Evolutionary conservation across 2,113 vertebrate species (phyloP).

Genomic region (Rhabdomys dilectus): DNA sequence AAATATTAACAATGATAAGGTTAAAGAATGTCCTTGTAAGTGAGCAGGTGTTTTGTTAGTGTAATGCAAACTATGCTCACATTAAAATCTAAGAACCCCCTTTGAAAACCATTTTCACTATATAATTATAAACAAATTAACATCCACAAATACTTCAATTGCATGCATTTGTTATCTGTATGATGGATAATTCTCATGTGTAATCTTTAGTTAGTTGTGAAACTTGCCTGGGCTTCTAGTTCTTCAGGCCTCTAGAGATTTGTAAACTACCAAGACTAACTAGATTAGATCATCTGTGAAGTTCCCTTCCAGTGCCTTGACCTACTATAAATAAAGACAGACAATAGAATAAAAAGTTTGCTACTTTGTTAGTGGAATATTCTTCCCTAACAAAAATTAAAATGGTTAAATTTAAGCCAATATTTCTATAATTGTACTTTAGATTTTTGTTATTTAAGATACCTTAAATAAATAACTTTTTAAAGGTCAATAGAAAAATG

Average conservation of each 20-base stretch:
- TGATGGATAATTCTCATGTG: neutral
- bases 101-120: neutral
- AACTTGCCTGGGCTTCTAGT: neutral
- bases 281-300: neutral
- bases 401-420: neutral
- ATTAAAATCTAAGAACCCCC: constrained; percentile 4
- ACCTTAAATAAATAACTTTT: neutral
- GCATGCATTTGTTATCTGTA: neutral
- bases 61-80: neutral
- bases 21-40: neutral
- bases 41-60: neutral
- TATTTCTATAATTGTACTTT: neutral
- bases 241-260: neutral
- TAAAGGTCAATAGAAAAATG: neutral
- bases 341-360: neutral
- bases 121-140: constrained; percentile 1
- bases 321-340: neutral
- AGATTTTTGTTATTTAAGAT: constrained; percentile 18
- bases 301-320: neutral
- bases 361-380: neutral
- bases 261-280: neutral
- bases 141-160: neutral
- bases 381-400: neutral
- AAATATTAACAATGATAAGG: neutral
- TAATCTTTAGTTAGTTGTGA: constrained; percentile 16